Evolutionary conservation across 37 sponge, comb jelly and placozoan genomes (phyloP).

Genomic region (Oscarella lobularis): DNA sequence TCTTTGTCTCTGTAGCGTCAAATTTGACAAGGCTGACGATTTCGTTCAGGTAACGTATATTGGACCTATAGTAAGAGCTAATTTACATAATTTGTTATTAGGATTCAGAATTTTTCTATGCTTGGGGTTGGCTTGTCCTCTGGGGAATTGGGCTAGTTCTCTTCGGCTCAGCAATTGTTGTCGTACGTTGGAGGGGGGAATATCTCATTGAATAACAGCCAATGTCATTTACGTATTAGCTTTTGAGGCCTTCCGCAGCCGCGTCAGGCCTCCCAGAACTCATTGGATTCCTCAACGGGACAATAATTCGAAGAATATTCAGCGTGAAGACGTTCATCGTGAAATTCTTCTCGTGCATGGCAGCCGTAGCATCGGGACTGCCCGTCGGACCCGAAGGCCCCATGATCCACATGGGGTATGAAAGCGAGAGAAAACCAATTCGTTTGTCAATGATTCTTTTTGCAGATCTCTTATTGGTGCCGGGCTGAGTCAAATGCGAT

Average conservation of each 20-base stretch:
- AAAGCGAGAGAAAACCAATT: not conserved
- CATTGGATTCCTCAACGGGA: constrained; percentile 31
- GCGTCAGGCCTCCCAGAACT: constrained; percentile 35
- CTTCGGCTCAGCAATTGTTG: constrained; percentile 12
- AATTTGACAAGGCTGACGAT: not conserved
- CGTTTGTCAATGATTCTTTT: constrained; percentile 4
- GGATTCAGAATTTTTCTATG: not conserved
- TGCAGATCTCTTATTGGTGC: constrained; percentile 27
- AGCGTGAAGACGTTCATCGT: constrained; percentile 22
- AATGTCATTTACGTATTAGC: constrained; percentile 4
- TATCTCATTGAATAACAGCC: not conserved
- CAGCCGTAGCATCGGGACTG: constrained; percentile 25
- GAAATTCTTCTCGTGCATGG: constrained; percentile 27
- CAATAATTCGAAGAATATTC: constrained; percentile 16
- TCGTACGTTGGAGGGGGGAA: not conserved
- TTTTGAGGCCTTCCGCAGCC: constrained; percentile 19
- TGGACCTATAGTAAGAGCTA: not conserved
- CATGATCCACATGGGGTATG: constrained; percentile 32
- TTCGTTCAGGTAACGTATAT: not conserved
- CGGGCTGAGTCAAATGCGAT: constrained; percentile 29
- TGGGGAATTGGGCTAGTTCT: constrained; percentile 1
- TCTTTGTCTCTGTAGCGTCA: no score
- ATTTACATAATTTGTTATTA: not conserved
- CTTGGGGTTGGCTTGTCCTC: not conserved
- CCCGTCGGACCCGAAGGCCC: constrained; percentile 45